Conservation (phyloP, 2,888 invertebrate genomes). For the Rotaria socialis region DNA sequence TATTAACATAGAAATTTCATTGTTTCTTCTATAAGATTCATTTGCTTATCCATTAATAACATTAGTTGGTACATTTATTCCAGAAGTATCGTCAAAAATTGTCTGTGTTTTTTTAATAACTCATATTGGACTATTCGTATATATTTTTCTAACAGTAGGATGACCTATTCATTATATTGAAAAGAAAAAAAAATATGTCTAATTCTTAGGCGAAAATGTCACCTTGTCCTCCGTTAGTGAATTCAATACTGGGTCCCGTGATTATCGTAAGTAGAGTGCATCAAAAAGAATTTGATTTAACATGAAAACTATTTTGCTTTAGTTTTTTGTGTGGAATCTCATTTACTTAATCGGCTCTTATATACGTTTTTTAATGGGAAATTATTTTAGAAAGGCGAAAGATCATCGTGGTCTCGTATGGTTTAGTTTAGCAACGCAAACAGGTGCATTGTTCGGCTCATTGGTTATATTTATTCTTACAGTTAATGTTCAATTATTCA, state of each 20-base stretch:
- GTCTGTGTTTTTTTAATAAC: not conserved
- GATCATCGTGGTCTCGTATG: constrained; percentile 5
- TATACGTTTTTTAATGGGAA: constrained; percentile 3
- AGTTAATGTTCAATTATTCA: not conserved
- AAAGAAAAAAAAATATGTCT: not conserved
- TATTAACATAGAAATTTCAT: not conserved
- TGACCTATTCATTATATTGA: not conserved
- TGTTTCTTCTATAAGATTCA: not conserved
- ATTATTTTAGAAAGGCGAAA: not conserved
- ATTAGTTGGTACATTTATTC: not conserved
- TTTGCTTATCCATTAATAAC: not conserved
- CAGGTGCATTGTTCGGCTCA: not conserved
- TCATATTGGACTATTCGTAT: not conserved
- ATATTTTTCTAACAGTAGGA: not conserved
- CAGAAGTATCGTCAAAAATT: not conserved
- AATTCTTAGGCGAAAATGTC: not conserved
- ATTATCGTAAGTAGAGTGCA: not conserved
- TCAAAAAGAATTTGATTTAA: not conserved
- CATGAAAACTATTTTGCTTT: not conserved
- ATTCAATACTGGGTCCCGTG: not conserved
- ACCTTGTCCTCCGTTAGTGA: constrained; percentile 25
- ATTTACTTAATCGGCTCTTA: not conserved
- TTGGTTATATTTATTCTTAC: not conserved
- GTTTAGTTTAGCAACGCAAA: not conserved
- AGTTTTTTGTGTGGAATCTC: not conserved